Percentiles rank a stretch among this genome's conserved stretches.
Conservation (phyloP, 2,888 invertebrate genomes). For the Elgonia sp. region DNA sequence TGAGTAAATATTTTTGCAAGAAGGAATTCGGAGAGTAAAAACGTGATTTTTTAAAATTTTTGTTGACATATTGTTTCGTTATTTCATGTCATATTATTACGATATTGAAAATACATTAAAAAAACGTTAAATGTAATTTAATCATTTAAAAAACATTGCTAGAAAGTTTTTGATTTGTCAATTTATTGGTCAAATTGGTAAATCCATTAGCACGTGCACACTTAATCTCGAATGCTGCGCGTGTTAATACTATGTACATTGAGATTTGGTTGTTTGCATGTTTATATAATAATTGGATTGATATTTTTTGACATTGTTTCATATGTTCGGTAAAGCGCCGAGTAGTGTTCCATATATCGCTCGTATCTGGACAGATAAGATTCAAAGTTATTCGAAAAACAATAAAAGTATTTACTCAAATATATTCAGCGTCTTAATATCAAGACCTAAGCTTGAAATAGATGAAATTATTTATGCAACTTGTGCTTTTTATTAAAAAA, state of each 20-base stretch:
- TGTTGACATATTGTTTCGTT: too few relatives aligned
- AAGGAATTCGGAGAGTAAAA: neutral
- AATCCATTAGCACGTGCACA: neutral
- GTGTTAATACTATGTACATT: neutral
- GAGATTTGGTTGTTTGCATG: neutral
- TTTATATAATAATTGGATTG: neutral
- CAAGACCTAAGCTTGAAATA: too few relatives aligned
- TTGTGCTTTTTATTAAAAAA: too few relatives aligned
- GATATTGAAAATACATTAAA: too few relatives aligned
- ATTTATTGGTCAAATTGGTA: neutral
- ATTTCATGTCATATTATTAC: too few relatives aligned
- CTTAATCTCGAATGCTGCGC: conserved; percentile 1
- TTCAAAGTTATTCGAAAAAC: conserved; percentile 8
- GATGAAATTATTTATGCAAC: too few relatives aligned
- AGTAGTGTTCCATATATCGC: neutral
- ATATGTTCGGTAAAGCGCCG: neutral
- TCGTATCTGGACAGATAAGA: conserved; percentile 6
- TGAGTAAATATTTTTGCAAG: neutral
- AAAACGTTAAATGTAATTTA: too few relatives aligned
- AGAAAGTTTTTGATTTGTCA: too few relatives aligned
- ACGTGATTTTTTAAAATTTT: too few relatives aligned
- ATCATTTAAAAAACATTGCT: too few relatives aligned
- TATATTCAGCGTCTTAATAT: neutral
- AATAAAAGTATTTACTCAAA: conserved; percentile 1
- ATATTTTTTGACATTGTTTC: neutral